Evolutionary conservation across 1,140 invertebrate genomes (phyloP).

Genomic region (Diuraphis noxia): DNA sequence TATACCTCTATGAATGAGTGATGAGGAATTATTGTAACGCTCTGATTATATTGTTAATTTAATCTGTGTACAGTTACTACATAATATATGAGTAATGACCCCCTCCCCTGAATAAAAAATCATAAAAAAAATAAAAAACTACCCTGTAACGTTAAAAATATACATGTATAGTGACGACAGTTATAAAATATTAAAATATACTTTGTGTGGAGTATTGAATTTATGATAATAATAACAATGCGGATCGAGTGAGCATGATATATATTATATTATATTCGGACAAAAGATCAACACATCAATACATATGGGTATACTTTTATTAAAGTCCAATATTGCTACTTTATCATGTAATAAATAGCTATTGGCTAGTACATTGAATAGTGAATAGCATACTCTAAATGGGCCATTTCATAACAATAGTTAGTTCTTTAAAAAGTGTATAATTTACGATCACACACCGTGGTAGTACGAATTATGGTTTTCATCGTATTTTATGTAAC

Average conservation of each 20-base stretch:
- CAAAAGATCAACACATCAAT: constrained; percentile 2
- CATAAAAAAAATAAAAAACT: not conserved
- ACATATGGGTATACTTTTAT: not conserved
- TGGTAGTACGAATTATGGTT: not conserved
- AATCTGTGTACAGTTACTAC: not conserved
- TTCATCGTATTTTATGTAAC: not conserved
- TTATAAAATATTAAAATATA: not conserved
- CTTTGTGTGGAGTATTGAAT: not conserved
- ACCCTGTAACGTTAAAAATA: not conserved
- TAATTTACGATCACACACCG: not conserved
- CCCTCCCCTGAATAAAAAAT: not conserved
- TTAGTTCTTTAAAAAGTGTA: not conserved
- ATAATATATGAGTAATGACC: not conserved
- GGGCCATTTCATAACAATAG: not conserved
- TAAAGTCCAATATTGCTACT: not conserved
- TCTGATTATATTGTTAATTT: not conserved
- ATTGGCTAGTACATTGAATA: not conserved
- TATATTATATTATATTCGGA: not conserved
- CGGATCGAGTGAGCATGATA: not conserved
- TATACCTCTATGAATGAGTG: not conserved
- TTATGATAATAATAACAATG: not conserved
- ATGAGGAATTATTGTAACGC: not conserved
- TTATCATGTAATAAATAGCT: not conserved
- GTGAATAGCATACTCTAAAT: not conserved
- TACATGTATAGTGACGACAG: not conserved